Evolutionary conservation across 1,140 invertebrate species (phyloP), one percentile per base, ranked within the genome.

Genomic region (Gryllus bimaculatus): DNA sequence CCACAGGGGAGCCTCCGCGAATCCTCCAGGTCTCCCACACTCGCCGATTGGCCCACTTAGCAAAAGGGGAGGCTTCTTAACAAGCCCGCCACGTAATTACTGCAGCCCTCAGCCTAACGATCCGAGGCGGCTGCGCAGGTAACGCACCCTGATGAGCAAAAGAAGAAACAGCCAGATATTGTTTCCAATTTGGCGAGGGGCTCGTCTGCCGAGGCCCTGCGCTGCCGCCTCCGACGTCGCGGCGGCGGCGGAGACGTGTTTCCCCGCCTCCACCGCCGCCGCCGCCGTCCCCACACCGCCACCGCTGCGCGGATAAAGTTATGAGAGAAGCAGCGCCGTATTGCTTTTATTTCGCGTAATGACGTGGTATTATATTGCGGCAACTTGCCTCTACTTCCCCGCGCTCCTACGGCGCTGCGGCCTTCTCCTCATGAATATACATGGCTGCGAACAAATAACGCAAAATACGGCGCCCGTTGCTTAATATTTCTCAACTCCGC

Each of bases 281-380:
- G 7, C 10, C 26, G 7, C 10, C 54, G 54, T 3, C 10, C 0
- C 54, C 10, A 10, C 18, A 3, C 54, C 54, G 10, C 54, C 54
- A 2, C 10, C 10, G 54, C 54, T 10, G 10, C 54, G 10, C 10
- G 10, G 18, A 39, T 39, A 39, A 39, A 39, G 26, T 39, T 18
- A 66, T 66, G 54, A 18, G 18, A 18, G 54, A 66, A 66, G 54
- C 54, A 10, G 18, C 54, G 18, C 10, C 10, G 54, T 66, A 13
- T 66, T 66, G 54, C 54, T 66, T 66, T 66, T 66, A 66, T 66
- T 66, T 66, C 54, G 54, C 54, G 54, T 66, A 66, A 66, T 66
- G 54, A 66, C 54, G 54, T 66, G 54, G 54, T 66, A 66, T 66
- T 66, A 66, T 10, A 66, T 66, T 66, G 54, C 54, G 54, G 54